phyloP scores from a whole-genome alignment of 2,888 invertebrate genomes.

The Lithophane ornitopus region DNA sequence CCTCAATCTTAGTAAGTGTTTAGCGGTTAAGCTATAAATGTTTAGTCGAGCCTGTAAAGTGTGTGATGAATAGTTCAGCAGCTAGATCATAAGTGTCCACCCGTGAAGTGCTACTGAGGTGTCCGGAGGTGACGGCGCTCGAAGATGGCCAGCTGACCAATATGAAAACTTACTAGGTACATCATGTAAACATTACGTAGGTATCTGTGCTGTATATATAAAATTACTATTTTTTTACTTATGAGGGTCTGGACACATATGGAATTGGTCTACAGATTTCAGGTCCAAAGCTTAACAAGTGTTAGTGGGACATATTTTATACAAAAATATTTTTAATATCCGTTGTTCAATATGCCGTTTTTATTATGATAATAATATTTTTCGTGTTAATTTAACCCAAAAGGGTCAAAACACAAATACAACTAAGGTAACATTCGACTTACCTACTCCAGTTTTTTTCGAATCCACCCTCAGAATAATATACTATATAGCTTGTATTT shows the following conservation, averaged over 20 bases:
- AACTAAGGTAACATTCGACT: neutral
- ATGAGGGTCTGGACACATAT: constrained; percentile 28
- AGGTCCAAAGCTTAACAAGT: constrained; percentile 24
- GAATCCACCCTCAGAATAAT: constrained; percentile 26
- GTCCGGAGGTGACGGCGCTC: constrained; percentile 53
- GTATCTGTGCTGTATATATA: constrained; percentile 80
- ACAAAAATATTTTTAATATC: constrained; percentile 42
- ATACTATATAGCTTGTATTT: constrained; percentile 30
- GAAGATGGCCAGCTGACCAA: constrained; percentile 78
- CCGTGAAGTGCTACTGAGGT: constrained; percentile 27
- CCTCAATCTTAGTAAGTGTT: constrained; percentile 43
- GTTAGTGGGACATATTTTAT: constrained; percentile 21
- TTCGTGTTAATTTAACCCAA: constrained; percentile 41
- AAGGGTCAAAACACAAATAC: constrained; percentile 5
- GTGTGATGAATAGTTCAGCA: constrained; percentile 37
- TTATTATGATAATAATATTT: constrained; percentile 37
- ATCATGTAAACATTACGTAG: constrained; percentile 69
- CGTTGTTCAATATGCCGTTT: constrained; percentile 31
- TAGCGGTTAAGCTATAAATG: constrained; percentile 66
- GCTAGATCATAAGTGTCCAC: constrained; percentile 48
- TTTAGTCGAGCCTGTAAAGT: constrained; percentile 40
- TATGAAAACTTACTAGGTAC: constrained; percentile 55
- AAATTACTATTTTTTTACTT: constrained; percentile 72
- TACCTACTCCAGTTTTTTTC: constrained; percentile 2
- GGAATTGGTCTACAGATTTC: constrained; percentile 29